Percentiles rank a stretch among this genome's conserved stretches.
Conservation (phyloP, 2,113 vertebrate genomes). For the Indri indri region DNA sequence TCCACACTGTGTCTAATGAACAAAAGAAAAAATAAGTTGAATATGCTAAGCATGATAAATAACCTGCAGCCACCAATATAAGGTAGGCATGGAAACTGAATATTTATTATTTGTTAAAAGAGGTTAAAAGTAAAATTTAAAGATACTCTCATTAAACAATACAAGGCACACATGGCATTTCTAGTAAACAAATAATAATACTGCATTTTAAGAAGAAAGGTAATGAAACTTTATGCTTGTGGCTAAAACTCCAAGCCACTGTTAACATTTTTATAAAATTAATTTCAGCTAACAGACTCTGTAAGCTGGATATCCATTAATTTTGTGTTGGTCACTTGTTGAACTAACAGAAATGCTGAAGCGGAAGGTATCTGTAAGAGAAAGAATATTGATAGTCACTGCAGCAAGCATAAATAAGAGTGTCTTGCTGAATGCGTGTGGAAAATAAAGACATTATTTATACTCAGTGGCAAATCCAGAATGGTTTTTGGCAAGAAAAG, state of each 20-base stretch:
- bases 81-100: not conserved
- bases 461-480: not conserved
- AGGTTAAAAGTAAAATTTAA: slow-evolving; percentile 37
- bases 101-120: slow-evolving; percentile 32
- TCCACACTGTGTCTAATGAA: not conserved
- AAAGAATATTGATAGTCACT: slow-evolving; percentile 34
- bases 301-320: not conserved
- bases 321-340: slow-evolving; percentile 29
- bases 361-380: slow-evolving; percentile 29
- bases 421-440: not conserved
- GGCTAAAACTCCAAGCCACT: slow-evolving; percentile 47
- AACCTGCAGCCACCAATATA: not conserved
- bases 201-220: not conserved
- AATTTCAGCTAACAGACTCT: slow-evolving; percentile 50
- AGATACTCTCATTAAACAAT: not conserved
- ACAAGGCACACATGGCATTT: not conserved
- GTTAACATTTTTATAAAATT: slow-evolving; percentile 33
- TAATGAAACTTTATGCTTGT: slow-evolving; percentile 53
- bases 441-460: slow-evolving; percentile 51
- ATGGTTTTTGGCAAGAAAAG: slow-evolving; percentile 10
- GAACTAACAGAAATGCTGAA: slow-evolving; percentile 44
- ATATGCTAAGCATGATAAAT: not conserved
- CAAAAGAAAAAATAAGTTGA: slow-evolving; percentile 11
- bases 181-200: slow-evolving; percentile 13
- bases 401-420: slow-evolving; percentile 52